These are phyloP conservation scores for Macaria notata DNA, from an alignment of 2,888 invertebrate species.

Conservation along the genomic window DNA sequence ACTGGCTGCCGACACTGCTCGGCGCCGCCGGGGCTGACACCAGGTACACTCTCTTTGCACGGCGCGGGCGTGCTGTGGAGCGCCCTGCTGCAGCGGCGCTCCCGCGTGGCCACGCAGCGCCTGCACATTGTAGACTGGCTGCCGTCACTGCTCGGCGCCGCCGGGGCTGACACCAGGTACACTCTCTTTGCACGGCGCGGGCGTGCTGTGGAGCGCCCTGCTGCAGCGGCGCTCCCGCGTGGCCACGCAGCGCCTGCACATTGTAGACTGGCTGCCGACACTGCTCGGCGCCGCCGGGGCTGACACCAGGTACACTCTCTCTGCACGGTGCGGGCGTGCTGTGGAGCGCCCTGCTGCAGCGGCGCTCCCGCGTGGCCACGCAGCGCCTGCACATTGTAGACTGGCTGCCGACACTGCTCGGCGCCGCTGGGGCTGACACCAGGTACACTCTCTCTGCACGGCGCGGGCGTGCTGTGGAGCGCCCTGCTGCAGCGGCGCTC, in stretches of 20 bases:
- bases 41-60: constrained; percentile 42
- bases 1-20: constrained; percentile 94
- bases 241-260: constrained; percentile 88
- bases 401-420: constrained; percentile 93
- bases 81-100: constrained; percentile 81
- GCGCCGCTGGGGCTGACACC: constrained; percentile 85
- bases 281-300: constrained; percentile 87
- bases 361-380: constrained; percentile 83
- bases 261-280: constrained; percentile 96
- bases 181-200: background rate
- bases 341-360: constrained; percentile 86
- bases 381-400: constrained; percentile 92
- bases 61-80: constrained; percentile 82
- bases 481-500: constrained; percentile 83
- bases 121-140: constrained; percentile 95
- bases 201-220: constrained; percentile 85
- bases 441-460: constrained; percentile 43
- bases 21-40: constrained; percentile 85
- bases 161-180: constrained; percentile 81
- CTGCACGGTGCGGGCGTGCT: constrained; percentile 46
- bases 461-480: constrained; percentile 82
- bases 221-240: constrained; percentile 83
- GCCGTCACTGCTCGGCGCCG: constrained; percentile 90
- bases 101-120: constrained; percentile 86
- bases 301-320: constrained; percentile 54